Conservation (phyloP, 2,113 vertebrate genomes). For the Perca schrenkii region DNA sequence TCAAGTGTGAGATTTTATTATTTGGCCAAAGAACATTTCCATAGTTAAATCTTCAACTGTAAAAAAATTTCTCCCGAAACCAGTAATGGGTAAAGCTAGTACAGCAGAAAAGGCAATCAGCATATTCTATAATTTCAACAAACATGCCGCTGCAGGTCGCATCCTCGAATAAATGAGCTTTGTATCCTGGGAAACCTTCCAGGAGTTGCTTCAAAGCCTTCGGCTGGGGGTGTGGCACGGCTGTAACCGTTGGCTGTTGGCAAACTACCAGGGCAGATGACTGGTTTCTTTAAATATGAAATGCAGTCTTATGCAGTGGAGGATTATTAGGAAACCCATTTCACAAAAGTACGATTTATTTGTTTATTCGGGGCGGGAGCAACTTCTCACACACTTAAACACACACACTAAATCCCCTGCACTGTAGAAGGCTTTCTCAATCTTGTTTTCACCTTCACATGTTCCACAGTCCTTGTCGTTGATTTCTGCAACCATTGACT, state of each 20-base stretch:
- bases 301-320: background rate
- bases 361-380: background rate
- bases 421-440: background rate
- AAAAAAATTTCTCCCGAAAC: background rate
- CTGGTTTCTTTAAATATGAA: constrained; percentile 37
- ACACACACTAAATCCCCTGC: background rate
- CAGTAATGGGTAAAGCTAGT: background rate
- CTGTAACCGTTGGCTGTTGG: constrained; percentile 60
- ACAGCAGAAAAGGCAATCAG: background rate
- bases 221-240: constrained; percentile 27
- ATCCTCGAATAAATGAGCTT: constrained; percentile 4
- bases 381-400: background rate
- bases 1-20: background rate
- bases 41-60: background rate
- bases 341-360: background rate
- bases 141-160: constrained; percentile 59
- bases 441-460: background rate
- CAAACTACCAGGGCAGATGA: constrained; percentile 10
- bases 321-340: background rate
- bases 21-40: background rate
- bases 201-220: constrained; percentile 26
- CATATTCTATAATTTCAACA: constrained; percentile 15
- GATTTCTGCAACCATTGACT: background rate
- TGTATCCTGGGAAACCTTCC: constrained; percentile 42
- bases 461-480: background rate